A percentile compares a stretch with the other conserved stretches of the same genome.
Conservation (phyloP, 53 echinoderm and acorn worm species). For the Henricia sp. region DNA sequence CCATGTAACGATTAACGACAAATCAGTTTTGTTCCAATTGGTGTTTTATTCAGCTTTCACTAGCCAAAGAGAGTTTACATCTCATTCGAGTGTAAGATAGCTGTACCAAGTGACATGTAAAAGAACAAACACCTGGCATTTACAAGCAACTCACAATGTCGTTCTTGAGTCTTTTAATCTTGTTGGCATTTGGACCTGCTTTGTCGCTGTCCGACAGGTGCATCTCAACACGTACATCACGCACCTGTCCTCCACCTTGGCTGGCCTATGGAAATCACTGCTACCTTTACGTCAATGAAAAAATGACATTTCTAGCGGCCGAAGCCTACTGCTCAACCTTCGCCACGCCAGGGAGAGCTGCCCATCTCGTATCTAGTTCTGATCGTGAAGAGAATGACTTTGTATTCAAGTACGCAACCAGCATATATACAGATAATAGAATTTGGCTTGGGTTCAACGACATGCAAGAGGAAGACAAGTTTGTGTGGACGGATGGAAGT, state of each 20-base stretch:
- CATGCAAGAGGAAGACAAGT: neutral
- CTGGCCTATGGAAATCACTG: conserved; percentile 4
- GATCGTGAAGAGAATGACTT: neutral
- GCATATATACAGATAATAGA: neutral
- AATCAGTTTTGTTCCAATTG: too few species aligned
- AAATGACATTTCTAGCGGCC: neutral
- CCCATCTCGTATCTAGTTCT: conserved; percentile 2
- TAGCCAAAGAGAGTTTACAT: too few species aligned
- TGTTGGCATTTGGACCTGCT: too few species aligned
- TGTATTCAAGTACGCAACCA: neutral
- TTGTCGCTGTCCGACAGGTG: neutral
- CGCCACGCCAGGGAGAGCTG: neutral
- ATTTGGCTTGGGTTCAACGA: conserved; percentile 12
- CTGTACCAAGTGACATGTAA: too few species aligned
- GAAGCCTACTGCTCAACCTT: neutral
- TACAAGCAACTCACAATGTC: too few species aligned
- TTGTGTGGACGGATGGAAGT: neutral
- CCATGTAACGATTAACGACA: too few species aligned
- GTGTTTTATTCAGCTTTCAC: too few species aligned
- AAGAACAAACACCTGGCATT: too few species aligned
- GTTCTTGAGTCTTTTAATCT: too few species aligned
- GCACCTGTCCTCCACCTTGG: conserved; percentile 7
- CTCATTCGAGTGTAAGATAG: too few species aligned
- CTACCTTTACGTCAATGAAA: neutral
- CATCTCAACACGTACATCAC: neutral